Base-by-base conservation (phyloP, 2,888 invertebrate genomes). In the Netelia virgata region DNA sequence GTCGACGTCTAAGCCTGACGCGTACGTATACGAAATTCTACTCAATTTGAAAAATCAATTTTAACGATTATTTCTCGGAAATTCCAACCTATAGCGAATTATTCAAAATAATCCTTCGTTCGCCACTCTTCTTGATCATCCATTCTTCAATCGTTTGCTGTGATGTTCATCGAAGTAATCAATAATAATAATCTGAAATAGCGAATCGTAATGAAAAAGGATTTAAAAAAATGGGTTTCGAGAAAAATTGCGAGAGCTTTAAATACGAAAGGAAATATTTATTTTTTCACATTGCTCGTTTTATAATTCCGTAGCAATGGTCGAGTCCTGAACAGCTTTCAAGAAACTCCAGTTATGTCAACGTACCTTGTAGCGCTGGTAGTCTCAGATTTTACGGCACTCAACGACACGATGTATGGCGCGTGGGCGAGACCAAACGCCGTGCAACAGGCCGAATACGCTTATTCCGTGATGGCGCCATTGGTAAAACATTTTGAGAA, bases 321-420 rank as follows among this genome's bases (percentile, higher is more conserved):
- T 23, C 86, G 89, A 23, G 76, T 88, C 20, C 87, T 86, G 85
- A 90, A 91, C 63, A 83, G 82, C 14, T 96, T 96, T 90, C 90
- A 94, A 61, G 94, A 95, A 50, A 95, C 96, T 0, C 96, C 96
- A 0, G 93, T 92, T 70, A 97, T 98, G 97, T 96, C 97, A 0
- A 97, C 98, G 0, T 98, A 98, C 90, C 94, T 98, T 8, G 95
- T 98, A 1, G 98, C 98, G 0, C 96, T 98, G 90, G 94, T 97
- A 5, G 95, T 98, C 0, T 97, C 97, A 18, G 97, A 97, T 89
- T 96, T 97, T 70, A 94, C 94, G 82, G 94, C 93, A 0, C 14
- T 73, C 9, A 5, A 9, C 0, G 47, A 72, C 1, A 11, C 11
- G 0, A 18, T 91, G 1, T 69, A 20, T 28, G 83, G 87, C 0